Base-by-base conservation (phyloP, 2,888 invertebrate species). In the Hololepta plana region DNA sequence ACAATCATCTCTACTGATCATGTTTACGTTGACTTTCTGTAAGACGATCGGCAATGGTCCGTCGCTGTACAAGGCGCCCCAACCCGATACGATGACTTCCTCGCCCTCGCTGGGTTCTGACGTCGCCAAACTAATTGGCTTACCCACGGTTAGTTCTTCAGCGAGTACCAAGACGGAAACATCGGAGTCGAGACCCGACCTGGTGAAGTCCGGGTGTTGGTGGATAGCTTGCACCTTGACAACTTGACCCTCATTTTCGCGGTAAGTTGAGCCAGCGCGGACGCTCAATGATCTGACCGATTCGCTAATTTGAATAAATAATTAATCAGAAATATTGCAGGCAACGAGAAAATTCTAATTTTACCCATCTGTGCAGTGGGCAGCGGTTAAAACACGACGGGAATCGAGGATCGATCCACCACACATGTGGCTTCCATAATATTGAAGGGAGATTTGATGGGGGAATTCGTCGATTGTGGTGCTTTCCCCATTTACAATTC, bases 211-310 rank as follows among this genome's bases (percentile, higher is more conserved):
- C 3, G 28, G 28, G 20, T 31, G 28, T 15, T 35, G 32, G 21
- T 28, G 7, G 24, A 35, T 23, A 6, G 13, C 15, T 4, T 3
- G 6, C 6, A 33, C 32, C 3, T 9, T 7, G 6, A 30, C 12
- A 4, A 23, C 17, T 5, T n/a, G n/a, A n/a, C 35, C 35, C 2
- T 33, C 35, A 5, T 24, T 25, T 4, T 19, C 17, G 13, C 23
- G 27, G 14, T 26, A 21, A n/a, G 32, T 27, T 10, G 35, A 30
- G 8, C 31, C 31, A 17, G 29, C 29, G 15, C 31, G 28, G 12
- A 24, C 9, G 21, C n/a, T n/a, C n/a, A n/a, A n/a, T n/a, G n/a
- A n/a, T n/a, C n/a, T n/a, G n/a, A n/a, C n/a, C n/a, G n/a, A n/a
- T n/a, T n/a, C n/a, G n/a, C n/a, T n/a, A n/a, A n/a, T n/a, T n/a